Evolutionary conservation across 2,113 vertebrate species (phyloP).

Genomic region (Cheilinus undulatus): DNA sequence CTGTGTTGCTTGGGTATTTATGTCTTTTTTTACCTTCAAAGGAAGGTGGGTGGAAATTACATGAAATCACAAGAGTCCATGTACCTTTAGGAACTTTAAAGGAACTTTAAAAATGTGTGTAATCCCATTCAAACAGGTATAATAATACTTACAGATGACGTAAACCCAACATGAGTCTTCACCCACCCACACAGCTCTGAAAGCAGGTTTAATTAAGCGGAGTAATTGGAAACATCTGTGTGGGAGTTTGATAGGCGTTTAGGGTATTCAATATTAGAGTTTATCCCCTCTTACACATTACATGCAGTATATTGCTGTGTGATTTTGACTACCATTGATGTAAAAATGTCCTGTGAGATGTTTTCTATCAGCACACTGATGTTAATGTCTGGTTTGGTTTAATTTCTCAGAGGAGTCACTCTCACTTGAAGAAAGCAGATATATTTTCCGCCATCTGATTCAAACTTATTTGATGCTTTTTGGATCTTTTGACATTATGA

Average conservation of each 20-base stretch:
- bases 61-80: not conserved
- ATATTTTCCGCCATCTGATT: not conserved
- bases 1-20: constrained; percentile 1
- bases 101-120: not conserved
- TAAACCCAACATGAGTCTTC: constrained; percentile 16
- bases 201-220: constrained; percentile 29
- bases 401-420: not conserved
- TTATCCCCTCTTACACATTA: constrained; percentile 10
- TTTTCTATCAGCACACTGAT: not conserved
- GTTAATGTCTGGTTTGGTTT: not conserved
- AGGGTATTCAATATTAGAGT: not conserved
- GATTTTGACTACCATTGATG: not conserved
- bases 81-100: not conserved
- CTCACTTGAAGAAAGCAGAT: constrained; percentile 8
- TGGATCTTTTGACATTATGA: constrained; percentile 21
- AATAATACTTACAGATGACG: not conserved
- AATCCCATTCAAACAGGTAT: constrained; percentile 15
- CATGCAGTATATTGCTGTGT: not conserved
- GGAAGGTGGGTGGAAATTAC: not conserved
- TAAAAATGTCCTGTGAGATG: not conserved
- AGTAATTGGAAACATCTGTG: constrained; percentile 25
- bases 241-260: constrained; percentile 31
- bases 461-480: constrained; percentile 3
- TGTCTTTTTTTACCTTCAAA: not conserved
- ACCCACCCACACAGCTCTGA: constrained; percentile 25